Base-by-base conservation (phyloP, 2,797 vertebrate species). In the Octomys mimax region DNA sequence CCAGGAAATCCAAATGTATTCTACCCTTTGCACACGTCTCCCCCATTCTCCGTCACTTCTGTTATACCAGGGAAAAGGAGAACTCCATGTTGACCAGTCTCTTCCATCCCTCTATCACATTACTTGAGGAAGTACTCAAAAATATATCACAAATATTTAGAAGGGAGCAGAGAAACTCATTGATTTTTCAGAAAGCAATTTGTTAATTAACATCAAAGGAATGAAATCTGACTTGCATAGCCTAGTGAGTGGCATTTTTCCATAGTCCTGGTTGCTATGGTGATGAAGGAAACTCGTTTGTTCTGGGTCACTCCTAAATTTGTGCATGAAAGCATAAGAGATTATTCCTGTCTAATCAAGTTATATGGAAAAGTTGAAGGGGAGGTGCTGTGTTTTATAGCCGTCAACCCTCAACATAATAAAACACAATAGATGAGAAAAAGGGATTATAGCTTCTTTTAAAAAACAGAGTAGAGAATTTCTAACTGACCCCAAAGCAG, bases 161-260 rank as follows among this genome's bases (percentile, higher is more conserved):
- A 98, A 91, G 68, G 95, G 77, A 96, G 95, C 96, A 95, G 94
- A 96, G 98, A 98, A 98, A 98, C 96, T 98, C 98, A 98, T 98
- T 98, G 98, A 98, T 98, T 98, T 42, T 98, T 98, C 98, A 98
- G 97, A 98, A 98, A 98, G 98, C 98, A 98, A 98, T 98, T 98
- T 98, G 98, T 98, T 99, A 99, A 99, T 99, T 99, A 99, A 98
- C 98, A 98, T 99, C 98, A 98, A 98, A 98, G 98, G 98, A 98
- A 98, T 98, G 98, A 98, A 98, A 98, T 99, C 98, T 98, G 98
- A 98, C 98, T 99, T 98, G 97, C 98, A 97, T 98, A 98, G 98
- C 98, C 98, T 98, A 98, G 98, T 98, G 98, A 99, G 98, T 99
- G 98, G 98, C 98, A 98, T 98, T 99, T 98, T 99, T 98, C 98